Percentiles rank a stretch among this genome's conserved stretches.
phyloP scores from a whole-genome alignment of 1,140 invertebrate species.

The Drosophila littoralis region DNA sequence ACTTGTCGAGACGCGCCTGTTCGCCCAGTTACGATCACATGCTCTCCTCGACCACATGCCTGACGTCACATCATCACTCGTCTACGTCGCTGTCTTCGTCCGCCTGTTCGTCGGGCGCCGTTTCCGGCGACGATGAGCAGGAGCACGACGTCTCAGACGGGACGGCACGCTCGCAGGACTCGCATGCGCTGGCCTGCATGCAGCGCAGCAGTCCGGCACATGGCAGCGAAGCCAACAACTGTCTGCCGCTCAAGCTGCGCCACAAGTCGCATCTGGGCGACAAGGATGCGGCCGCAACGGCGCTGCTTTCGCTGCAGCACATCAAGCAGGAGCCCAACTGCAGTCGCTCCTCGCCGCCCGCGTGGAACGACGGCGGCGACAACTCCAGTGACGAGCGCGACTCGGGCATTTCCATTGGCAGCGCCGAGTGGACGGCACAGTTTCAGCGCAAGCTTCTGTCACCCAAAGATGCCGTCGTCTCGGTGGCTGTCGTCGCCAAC shows the following conservation, averaged over 20 bases:
- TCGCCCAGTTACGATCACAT: constrained; percentile 77
- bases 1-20: constrained; percentile 86
- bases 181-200: constrained; percentile 74
- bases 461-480: constrained; percentile 46
- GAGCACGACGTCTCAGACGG: constrained; percentile 55
- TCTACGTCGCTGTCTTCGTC: constrained; percentile 50
- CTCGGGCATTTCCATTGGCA: constrained; percentile 92
- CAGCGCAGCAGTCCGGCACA: constrained; percentile 39
- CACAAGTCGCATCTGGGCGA: constrained; percentile 96
- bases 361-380: constrained; percentile 92
- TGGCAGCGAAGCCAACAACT: constrained; percentile 85
- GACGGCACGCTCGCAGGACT: constrained; percentile 20
- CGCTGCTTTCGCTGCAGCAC: constrained; percentile 90
- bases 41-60: constrained; percentile 71
- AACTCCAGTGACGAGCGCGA: constrained; percentile 94
- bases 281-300: constrained; percentile 92
- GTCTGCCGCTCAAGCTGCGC: constrained; percentile 93
- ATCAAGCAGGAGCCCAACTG: constrained; percentile 93
- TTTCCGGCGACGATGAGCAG: constrained; percentile 86
- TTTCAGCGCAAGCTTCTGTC: constrained; percentile 72
- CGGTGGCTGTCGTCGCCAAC: constrained; percentile 76
- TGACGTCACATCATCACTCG: constrained; percentile 61
- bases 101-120: constrained; percentile 88
- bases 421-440: constrained; percentile 87
- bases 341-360: constrained; percentile 87